Conservation (phyloP, 2,888 invertebrate species). For the Liopterus haemorrhoidalis region DNA sequence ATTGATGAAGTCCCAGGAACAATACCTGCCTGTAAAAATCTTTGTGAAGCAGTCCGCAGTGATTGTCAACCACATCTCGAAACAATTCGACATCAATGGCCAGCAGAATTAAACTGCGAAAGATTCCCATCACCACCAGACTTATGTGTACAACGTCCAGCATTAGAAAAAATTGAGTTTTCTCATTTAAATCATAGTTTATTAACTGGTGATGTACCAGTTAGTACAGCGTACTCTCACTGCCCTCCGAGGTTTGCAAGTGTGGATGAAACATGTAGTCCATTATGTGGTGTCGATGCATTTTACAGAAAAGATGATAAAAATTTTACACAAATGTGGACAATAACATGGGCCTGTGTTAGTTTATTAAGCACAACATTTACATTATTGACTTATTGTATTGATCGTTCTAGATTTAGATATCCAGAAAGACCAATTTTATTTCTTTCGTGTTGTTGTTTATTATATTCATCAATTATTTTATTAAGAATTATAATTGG, state of each 20-base stretch:
- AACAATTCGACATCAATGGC: conserved; percentile 60
- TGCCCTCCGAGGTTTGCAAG: conserved; percentile 40
- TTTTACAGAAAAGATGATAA: conserved; percentile 60
- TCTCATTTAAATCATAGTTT: conserved; percentile 15
- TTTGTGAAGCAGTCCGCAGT: conserved; percentile 70
- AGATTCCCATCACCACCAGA: conserved; percentile 69
- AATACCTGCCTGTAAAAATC: conserved; percentile 78
- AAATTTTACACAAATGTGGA: conserved; percentile 65
- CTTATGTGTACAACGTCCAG: conserved; percentile 68
- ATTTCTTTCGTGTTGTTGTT: conserved; percentile 74
- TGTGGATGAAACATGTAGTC: conserved; percentile 51
- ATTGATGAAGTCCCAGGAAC: conserved; percentile 79
- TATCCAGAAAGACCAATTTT: conserved; percentile 91
- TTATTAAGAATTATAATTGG: conserved; percentile 38
- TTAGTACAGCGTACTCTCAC: conserved; percentile 25
- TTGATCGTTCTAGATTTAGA: conserved; percentile 81
- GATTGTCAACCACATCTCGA: conserved; percentile 67
- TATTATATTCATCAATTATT: conserved; percentile 37
- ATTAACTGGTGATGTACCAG: conserved; percentile 8
- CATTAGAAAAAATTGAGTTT: conserved; percentile 19
- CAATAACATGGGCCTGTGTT: conserved; percentile 69
- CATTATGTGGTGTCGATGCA: conserved; percentile 62
- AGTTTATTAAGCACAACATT: conserved; percentile 78
- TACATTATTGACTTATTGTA: conserved; percentile 78
- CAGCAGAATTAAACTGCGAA: conserved; percentile 69